Conservation (phyloP, 2,113 vertebrate genomes). For the Phaethornis superciliosus region DNA sequence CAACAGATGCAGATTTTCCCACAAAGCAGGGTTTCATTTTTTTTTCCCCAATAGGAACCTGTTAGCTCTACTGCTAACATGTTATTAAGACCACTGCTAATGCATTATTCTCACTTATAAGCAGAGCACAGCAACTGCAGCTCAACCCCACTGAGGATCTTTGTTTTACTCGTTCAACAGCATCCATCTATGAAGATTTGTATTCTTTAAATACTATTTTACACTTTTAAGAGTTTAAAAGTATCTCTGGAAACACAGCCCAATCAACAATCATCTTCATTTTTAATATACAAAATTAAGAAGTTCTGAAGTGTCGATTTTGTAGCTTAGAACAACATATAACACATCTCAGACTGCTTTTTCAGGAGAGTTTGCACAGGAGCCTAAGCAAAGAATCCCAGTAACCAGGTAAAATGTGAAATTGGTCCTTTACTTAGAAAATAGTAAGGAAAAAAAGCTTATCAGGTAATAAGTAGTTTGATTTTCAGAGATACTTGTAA, state of each 20-base stretch:
- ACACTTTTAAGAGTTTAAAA: neutral
- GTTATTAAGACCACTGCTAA: conserved; percentile 18
- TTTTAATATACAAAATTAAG: neutral
- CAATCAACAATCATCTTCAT: neutral
- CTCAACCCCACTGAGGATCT: neutral
- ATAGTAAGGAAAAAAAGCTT: neutral
- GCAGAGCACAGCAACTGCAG: neutral
- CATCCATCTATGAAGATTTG: neutral
- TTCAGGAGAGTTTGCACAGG: neutral
- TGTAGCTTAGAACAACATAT: neutral
- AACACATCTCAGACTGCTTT: neutral
- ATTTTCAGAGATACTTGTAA: neutral
- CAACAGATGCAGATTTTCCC: conserved; percentile 27
- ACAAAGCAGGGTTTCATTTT: neutral
- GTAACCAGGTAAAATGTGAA: neutral
- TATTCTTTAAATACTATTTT: neutral
- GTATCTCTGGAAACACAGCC: neutral
- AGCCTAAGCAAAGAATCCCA: neutral
- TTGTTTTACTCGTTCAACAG: neutral
- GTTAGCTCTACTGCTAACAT: neutral
- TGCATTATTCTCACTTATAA: conserved; percentile 36
- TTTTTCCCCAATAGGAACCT: neutral
- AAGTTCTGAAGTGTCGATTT: neutral
- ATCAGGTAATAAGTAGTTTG: neutral
- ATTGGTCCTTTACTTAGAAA: neutral